phyloP scores from a whole-genome alignment of 1,140 invertebrate genomes.

The Eubasilissa regina region DNA sequence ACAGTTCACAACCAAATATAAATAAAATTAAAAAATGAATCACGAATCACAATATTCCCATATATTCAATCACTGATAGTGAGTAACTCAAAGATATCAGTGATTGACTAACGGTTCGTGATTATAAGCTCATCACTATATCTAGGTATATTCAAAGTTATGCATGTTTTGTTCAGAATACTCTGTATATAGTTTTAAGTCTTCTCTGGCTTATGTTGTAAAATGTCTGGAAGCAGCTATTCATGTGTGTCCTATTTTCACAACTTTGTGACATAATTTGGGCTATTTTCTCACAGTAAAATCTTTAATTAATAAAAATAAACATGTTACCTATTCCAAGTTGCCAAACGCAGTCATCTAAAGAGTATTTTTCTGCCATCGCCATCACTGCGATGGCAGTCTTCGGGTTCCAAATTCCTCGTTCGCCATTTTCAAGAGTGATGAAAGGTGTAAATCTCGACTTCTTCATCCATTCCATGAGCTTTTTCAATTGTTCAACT shows the following conservation, averaged over 20 bases:
- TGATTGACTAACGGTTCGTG: too few species aligned
- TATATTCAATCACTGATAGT: too few species aligned
- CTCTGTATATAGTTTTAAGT: background rate
- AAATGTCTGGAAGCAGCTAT: too few species aligned
- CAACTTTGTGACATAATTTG: background rate
- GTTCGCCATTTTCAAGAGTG: constrained; percentile 67
- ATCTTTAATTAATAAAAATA: constrained; percentile 8
- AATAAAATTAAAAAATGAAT: too few species aligned
- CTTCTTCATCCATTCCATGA: constrained; percentile 69
- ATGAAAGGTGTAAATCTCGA: constrained; percentile 71
- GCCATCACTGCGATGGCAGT: constrained; percentile 72
- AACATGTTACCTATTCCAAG: constrained; percentile 76
- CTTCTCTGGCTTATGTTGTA: background rate
- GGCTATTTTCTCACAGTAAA: background rate
- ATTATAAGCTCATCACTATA: too few species aligned
- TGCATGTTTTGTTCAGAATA: background rate
- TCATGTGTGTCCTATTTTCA: background rate
- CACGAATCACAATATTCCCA: too few species aligned
- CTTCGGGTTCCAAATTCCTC: constrained; percentile 72
- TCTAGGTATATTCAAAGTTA: too few species aligned
- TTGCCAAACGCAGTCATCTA: constrained; percentile 75
- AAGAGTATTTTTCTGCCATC: constrained; percentile 73
- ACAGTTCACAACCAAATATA: too few species aligned
- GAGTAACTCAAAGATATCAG: too few species aligned
- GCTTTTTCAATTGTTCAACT: background rate